Evolutionary conservation across 1,140 invertebrate genomes (phyloP).

Genomic region (Drosophila serrata): DNA sequence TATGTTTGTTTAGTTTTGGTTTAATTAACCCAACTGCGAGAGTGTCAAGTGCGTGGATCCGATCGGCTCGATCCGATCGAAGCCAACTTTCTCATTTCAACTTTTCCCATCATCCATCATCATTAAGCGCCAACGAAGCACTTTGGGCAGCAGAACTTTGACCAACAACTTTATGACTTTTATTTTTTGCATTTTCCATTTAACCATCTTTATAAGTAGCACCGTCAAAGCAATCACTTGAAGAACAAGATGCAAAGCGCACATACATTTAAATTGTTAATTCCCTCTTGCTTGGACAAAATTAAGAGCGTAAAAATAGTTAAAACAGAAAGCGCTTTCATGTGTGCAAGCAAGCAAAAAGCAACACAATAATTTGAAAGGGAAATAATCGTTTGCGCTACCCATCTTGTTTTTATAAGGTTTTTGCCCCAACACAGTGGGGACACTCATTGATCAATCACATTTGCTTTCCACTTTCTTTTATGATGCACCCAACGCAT

Average conservation of each 20-base stretch:
- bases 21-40: constrained; percentile 42
- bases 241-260: not conserved
- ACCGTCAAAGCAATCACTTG: not conserved
- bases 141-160: constrained; percentile 22
- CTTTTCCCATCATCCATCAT: constrained; percentile 55
- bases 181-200: constrained; percentile 41
- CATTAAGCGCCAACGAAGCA: constrained; percentile 13
- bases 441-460: constrained; percentile 42
- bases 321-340: not conserved
- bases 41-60: constrained; percentile 35
- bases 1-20: constrained; percentile 53
- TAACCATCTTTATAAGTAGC: constrained; percentile 2
- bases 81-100: constrained; percentile 41
- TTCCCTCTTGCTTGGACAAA: not conserved
- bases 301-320: not conserved
- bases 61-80: not conserved
- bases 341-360: not conserved
- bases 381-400: not conserved
- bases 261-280: not conserved
- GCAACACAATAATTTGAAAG: no score
- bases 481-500: constrained; percentile 55
- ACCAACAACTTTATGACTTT: constrained; percentile 16
- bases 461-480: constrained; percentile 54
- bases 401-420: not conserved
- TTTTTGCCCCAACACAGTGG: not conserved